Evolutionary conservation across 1,140 invertebrate genomes (phyloP).

Genomic region (Drosophila truncata): DNA sequence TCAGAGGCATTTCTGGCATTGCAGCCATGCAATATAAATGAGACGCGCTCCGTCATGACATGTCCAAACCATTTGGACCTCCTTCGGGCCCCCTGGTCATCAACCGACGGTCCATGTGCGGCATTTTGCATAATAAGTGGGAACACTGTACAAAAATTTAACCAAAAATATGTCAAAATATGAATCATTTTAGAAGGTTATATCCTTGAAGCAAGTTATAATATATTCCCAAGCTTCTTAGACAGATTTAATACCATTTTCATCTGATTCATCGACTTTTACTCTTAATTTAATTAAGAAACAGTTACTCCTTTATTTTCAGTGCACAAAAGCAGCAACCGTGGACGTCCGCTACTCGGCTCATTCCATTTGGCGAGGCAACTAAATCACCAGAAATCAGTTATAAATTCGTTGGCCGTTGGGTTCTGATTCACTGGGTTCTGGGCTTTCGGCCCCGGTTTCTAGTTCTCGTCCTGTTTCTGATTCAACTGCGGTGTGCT

Average conservation of each 20-base stretch:
- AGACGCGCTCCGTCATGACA: conserved; percentile 64
- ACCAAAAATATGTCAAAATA: not conserved
- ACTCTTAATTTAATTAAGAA: not conserved
- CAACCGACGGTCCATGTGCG: conserved; percentile 50
- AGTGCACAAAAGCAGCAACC: conserved; percentile 12
- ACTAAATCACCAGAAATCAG: conserved; percentile 82
- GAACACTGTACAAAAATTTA: conserved; percentile 8
- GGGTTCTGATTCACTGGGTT: conserved; percentile 9
- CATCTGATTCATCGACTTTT: not conserved
- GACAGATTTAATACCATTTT: too few species aligned
- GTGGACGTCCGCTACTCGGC: conserved; percentile 42
- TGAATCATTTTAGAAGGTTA: not conserved
- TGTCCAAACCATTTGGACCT: conserved; percentile 47
- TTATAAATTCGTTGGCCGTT: conserved; percentile 74
- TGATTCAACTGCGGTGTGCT: conserved; percentile 32
- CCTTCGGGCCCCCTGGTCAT: conserved; percentile 14
- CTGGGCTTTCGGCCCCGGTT: conserved; percentile 6
- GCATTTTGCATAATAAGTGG: conserved; percentile 77
- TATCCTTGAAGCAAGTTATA: not conserved
- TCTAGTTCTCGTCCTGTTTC: conserved; percentile 18
- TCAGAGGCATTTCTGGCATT: conserved; percentile 53
- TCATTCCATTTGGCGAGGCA: conserved; percentile 72
- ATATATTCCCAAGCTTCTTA: too few species aligned
- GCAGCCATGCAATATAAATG: conserved; percentile 67
- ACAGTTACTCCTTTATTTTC: not conserved